Percentiles rank a stretch among this genome's conserved stretches.
phyloP scores from a whole-genome alignment of 2,797 vertebrate species.

The Buphagus erythrorhynchus region DNA sequence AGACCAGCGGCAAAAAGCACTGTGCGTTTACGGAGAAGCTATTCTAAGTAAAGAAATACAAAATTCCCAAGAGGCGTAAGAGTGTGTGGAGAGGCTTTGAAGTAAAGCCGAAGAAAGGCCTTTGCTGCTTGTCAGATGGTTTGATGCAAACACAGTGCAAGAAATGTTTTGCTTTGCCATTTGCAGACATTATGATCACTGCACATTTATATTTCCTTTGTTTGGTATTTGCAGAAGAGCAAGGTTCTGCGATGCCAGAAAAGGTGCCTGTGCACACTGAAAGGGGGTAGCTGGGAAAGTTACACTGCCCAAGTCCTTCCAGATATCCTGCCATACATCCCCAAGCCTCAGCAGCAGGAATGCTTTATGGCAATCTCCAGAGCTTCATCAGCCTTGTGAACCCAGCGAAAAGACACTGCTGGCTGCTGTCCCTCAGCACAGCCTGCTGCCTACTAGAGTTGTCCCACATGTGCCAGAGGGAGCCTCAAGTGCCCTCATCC shows the following conservation, averaged over 20 bases:
- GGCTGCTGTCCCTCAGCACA: neutral
- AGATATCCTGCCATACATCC: accelerated
- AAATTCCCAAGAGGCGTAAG: neutral
- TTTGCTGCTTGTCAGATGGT: neutral
- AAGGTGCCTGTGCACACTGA: neutral
- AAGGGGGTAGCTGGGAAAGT: neutral
- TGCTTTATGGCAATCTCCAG: neutral
- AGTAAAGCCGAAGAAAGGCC: neutral
- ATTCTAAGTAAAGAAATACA: neutral
- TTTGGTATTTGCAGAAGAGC: neutral
- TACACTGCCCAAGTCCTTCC: neutral
- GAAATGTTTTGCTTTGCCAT: neutral
- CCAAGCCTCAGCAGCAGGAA: neutral
- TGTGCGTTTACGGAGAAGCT: neutral
- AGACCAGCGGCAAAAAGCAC: neutral
- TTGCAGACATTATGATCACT: neutral
- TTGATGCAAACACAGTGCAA: neutral
- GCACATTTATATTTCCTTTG: neutral
- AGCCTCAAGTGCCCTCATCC: neutral
- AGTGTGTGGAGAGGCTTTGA: neutral
- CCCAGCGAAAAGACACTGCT: neutral
- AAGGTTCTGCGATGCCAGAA: neutral
- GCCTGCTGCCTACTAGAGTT: neutral
- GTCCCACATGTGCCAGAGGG: neutral
- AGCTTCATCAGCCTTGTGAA: neutral